Conservation (phyloP, 2,888 invertebrate genomes). For the Heteromurus nitidus region DNA sequence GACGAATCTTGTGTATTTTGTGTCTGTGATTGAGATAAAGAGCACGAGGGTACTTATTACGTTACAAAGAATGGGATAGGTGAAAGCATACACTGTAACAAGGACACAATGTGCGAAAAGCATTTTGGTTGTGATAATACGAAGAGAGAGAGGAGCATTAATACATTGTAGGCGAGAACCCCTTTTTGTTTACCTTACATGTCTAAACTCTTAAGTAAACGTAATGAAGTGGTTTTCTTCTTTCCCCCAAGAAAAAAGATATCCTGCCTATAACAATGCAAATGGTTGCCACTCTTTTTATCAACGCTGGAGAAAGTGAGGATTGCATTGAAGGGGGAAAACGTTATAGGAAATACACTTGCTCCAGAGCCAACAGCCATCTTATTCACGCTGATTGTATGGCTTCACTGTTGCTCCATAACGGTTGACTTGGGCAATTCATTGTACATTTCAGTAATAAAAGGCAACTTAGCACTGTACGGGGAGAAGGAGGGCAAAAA, state of each 20-base stretch:
- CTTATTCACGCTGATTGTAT: too few species aligned
- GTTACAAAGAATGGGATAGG: too few species aligned
- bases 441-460: background rate
- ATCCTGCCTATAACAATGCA: conserved; percentile 4
- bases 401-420: conserved; percentile 11
- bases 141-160: background rate
- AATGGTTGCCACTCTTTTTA: background rate
- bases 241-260: conserved; percentile 6
- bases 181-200: conserved; percentile 53
- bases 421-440: background rate
- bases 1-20: too few species aligned
- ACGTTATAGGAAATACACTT: conserved; percentile 1
- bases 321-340: background rate
- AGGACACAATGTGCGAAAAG: too few species aligned
- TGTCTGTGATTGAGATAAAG: too few species aligned
- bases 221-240: conserved; percentile 56
- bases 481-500: background rate
- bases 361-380: too few species aligned
- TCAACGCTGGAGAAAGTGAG: background rate
- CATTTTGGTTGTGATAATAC: too few species aligned
- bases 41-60: too few species aligned
- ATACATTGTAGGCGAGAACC: conserved; percentile 8
- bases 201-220: conserved; percentile 58
- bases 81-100: too few species aligned
- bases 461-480: conserved; percentile 1